A percentile compares a stretch with the other conserved stretches of the same genome.
Evolutionary conservation across 2,888 invertebrate genomes (phyloP).

Genomic region (Cataglyphis albicans): DNA sequence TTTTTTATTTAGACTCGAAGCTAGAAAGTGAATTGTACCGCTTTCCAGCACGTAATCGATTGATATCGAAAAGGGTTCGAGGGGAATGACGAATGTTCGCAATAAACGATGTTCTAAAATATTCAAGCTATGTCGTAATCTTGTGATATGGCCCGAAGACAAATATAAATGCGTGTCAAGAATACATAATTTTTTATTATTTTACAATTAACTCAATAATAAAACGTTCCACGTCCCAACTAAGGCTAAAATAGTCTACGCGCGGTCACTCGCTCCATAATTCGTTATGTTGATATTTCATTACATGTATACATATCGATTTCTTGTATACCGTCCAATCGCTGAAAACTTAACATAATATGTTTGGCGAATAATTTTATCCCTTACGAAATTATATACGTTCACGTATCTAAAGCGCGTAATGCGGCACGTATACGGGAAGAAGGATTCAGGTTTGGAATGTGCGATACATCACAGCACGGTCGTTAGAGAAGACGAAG

Average conservation of each 20-base stretch:
- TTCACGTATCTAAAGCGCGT: slow-evolving; percentile 59
- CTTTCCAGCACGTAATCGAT: slow-evolving; percentile 28
- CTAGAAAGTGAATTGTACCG: slow-evolving; percentile 8
- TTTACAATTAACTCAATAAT: slow-evolving; percentile 71
- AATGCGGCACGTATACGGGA: slow-evolving; percentile 60
- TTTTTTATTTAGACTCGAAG: background rate
- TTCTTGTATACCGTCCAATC: background rate
- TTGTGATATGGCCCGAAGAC: background rate
- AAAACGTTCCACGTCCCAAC: slow-evolving; percentile 64
- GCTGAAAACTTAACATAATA: slow-evolving; percentile 57
- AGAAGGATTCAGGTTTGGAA: slow-evolving; percentile 72
- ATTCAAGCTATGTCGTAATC: slow-evolving; percentile 43
- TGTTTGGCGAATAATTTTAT: slow-evolving; percentile 60
- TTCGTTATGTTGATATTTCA: slow-evolving; percentile 44
- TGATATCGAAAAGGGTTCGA: slow-evolving; percentile 10
- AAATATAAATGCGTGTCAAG: slow-evolving; percentile 47
- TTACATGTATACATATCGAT: slow-evolving; percentile 39
- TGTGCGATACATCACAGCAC: slow-evolving; percentile 69
- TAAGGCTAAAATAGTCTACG: slow-evolving; percentile 67
- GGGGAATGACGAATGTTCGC: background rate
- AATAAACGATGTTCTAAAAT: slow-evolving; percentile 44
- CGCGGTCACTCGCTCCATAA: slow-evolving; percentile 59
- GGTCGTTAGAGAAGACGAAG: slow-evolving; percentile 24
- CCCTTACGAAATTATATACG: slow-evolving; percentile 68
- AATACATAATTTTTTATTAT: slow-evolving; percentile 72